Conservation (phyloP, 2,888 invertebrate genomes). For the Heliconius charithonia region DNA sequence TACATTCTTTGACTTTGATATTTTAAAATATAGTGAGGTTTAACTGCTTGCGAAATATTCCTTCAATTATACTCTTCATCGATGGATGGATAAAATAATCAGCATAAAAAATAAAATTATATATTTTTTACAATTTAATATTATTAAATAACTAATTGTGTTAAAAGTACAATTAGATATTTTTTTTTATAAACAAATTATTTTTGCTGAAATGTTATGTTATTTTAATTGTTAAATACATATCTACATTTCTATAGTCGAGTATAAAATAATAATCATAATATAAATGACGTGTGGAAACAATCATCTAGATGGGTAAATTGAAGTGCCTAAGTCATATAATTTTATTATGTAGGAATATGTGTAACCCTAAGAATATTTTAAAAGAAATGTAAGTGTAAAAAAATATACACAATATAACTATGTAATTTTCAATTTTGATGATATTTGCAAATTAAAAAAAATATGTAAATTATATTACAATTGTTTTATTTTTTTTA, state of each 20-base stretch:
- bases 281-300: not conserved
- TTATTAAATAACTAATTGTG: not conserved
- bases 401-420: slow-evolving; percentile 11
- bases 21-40: too few species aligned
- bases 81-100: too few species aligned
- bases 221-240: slow-evolving; percentile 10
- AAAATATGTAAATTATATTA: not conserved
- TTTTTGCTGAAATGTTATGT: slow-evolving; percentile 4
- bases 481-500: not conserved
- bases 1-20: too few species aligned
- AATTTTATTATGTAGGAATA: slow-evolving; percentile 15
- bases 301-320: slow-evolving; percentile 4
- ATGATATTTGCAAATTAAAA: slow-evolving; percentile 12
- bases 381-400: not conserved
- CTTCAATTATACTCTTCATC: too few species aligned
- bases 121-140: too few species aligned
- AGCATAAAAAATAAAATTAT: too few species aligned
- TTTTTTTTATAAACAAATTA: not conserved
- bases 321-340: slow-evolving; percentile 25
- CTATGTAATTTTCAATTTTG: slow-evolving; percentile 11
- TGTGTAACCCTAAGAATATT: slow-evolving; percentile 2
- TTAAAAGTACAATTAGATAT: not conserved
- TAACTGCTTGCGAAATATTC: too few species aligned
- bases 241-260: not conserved
- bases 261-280: not conserved